Conservation (phyloP, 1,140 invertebrate species). For the Zaprionus davidi region DNA sequence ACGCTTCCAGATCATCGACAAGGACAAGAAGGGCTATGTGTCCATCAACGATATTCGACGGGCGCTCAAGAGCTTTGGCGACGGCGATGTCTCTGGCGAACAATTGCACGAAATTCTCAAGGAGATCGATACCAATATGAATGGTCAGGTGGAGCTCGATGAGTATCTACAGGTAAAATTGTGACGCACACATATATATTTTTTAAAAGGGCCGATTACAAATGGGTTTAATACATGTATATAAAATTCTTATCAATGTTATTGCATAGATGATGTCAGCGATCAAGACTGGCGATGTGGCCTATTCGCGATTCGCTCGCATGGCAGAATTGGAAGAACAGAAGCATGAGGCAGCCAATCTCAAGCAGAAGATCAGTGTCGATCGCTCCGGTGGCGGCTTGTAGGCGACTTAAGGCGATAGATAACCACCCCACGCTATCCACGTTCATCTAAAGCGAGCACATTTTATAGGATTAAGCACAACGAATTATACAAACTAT, state of each 20-base stretch:
- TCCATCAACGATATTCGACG: conserved; percentile 98
- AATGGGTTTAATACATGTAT: not conserved
- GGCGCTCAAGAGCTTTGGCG: conserved; percentile 96
- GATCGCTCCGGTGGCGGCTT: conserved; percentile 97
- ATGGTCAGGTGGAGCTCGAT: conserved; percentile 99
- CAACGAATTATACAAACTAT: conserved; percentile 52
- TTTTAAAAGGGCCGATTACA: not conserved
- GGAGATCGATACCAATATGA: conserved; percentile 99
- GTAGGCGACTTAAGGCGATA: conserved; percentile 85
- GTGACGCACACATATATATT: not conserved
- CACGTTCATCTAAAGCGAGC: conserved; percentile 27
- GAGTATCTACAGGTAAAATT: conserved; percentile 97
- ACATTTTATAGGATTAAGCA: conserved; percentile 62
- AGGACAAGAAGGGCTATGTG: conserved; percentile 98
- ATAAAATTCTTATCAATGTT: not conserved
- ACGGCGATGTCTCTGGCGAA: conserved; percentile 94
- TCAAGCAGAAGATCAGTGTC: conserved; percentile 93
- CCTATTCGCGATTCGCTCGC: conserved; percentile 95
- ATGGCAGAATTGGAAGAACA: conserved; percentile 96
- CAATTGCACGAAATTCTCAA: conserved; percentile 98
- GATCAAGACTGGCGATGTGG: conserved; percentile 96
- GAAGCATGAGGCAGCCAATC: conserved; percentile 89
- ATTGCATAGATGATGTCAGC: conserved; percentile 95
- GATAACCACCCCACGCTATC: conserved; percentile 26
- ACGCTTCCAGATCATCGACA: conserved; percentile 97